Percentiles rank a stretch among this genome's conserved stretches.
phyloP scores from a whole-genome alignment of 2,113 vertebrate species.

The Scatophagus argus region DNA sequence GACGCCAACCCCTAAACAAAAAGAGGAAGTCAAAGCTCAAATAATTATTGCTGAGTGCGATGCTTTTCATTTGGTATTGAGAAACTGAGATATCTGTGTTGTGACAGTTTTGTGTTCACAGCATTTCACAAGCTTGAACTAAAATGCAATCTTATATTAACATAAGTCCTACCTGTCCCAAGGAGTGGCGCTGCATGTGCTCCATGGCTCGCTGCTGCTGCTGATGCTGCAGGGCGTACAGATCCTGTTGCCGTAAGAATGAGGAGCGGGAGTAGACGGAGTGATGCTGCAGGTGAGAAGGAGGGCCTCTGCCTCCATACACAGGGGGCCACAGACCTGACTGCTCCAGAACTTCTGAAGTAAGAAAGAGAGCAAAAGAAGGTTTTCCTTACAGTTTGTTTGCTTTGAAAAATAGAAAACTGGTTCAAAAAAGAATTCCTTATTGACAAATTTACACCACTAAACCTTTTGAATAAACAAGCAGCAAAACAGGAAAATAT shows the following conservation, averaged over 20 bases:
- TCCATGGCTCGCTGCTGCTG: constrained; percentile 86
- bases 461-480: neutral
- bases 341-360: constrained; percentile 94
- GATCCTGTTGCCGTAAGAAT: constrained; percentile 94
- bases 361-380: constrained; percentile 1
- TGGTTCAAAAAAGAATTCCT: neutral
- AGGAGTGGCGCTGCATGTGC: constrained; percentile 80
- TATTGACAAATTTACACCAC: neutral
- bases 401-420: neutral
- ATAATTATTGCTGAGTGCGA: constrained; percentile 15
- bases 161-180: constrained; percentile 76
- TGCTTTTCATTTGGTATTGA: constrained; percentile 10
- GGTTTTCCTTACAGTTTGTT: neutral
- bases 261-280: constrained; percentile 91
- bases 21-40: constrained; percentile 30
- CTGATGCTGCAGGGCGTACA: constrained; percentile 91
- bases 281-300: constrained; percentile 93
- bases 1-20: constrained; percentile 3
- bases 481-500: neutral
- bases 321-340: constrained; percentile 93
- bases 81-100: constrained; percentile 12
- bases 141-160: neutral
- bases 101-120: no score
- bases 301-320: constrained; percentile 89
- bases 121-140: neutral